Base-by-base conservation (phyloP, 2,113 vertebrate genomes). In the Lophura nycthemera region DNA sequence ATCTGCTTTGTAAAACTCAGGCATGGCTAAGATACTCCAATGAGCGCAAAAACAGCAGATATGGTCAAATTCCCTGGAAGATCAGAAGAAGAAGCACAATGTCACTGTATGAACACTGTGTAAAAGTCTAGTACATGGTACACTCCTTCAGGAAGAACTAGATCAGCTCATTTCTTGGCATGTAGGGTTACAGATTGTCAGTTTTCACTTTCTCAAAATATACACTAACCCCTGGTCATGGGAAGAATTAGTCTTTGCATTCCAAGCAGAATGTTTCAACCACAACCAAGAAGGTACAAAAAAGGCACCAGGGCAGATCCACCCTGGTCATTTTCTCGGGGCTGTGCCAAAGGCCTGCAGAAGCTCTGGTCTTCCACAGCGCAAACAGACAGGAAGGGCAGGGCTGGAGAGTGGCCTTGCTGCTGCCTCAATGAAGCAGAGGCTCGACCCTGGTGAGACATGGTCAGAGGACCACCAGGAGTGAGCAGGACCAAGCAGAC, bases 321-420 rank as follows among this genome's bases (percentile, higher is more conserved):
- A 52, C 5, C 11, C 16, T 1, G 5, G 13, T 2, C 34, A 43
- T n/a, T 16, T 42, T 4, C 10, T 43, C 2, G 6, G 32, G 32
- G 4, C 15, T 54, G 38, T 19, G 11, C 21, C 3, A 3, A n/a
- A 10, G 21, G 4, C 4, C 22, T 79, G 32, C 47, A 57, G 16
- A 34, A 52, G 5, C 11, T 2, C 25, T 8, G 1, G 1, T 6
- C 7, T 70, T 1, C 1, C 1, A 5, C 6, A 43, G 19, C 6
- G 12, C 4, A 20, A 0, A 1, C 1, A 11, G 4, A 20, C 7
- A 2, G 42, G 10, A 40, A 59, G 19, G 12, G 11, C 13, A 7
- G 7, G n/a, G 15, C 6, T 61, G 34, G 22, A 70, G 69, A 34
- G 0, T 0, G 1, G 15, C 21, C 27, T 18, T 71, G 30, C 2